Evolutionary conservation across 64 coral and sea anemone genomes (phyloP).

Genomic region (Actinia equina): DNA sequence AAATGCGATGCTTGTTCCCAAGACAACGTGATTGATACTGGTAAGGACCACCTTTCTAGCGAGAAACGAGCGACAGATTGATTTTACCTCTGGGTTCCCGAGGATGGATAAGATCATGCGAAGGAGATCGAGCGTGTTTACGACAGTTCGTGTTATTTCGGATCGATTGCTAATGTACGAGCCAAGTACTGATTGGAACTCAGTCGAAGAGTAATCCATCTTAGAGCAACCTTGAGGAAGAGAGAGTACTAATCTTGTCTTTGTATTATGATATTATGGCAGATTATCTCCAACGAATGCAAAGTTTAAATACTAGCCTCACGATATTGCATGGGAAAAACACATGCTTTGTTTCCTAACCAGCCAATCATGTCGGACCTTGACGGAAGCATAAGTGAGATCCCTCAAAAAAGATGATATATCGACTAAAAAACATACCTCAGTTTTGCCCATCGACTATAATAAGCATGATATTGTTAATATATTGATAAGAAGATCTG

Average conservation of each 20-base stretch:
- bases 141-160: neutral
- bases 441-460: constrained; percentile 1
- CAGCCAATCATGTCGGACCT: neutral
- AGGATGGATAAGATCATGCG: neutral
- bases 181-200: neutral
- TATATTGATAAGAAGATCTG: neutral
- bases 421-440: neutral
- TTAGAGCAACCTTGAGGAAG: constrained; percentile 11
- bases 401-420: neutral
- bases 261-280: neutral
- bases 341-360: neutral
- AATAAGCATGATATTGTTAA: neutral
- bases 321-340: neutral
- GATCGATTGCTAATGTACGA: neutral
- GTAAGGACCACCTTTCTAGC: neutral
- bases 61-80: too few species aligned
- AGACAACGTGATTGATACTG: neutral
- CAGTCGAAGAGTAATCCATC: neutral
- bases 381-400: neutral
- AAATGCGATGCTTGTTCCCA: neutral
- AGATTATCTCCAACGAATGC: neutral
- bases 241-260: neutral
- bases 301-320: neutral
- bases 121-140: neutral
- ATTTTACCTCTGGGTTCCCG: too few species aligned